Evolutionary conservation across 2,113 vertebrate species (phyloP), one percentile per base, ranked within the genome.

Genomic region (Columba livia): DNA sequence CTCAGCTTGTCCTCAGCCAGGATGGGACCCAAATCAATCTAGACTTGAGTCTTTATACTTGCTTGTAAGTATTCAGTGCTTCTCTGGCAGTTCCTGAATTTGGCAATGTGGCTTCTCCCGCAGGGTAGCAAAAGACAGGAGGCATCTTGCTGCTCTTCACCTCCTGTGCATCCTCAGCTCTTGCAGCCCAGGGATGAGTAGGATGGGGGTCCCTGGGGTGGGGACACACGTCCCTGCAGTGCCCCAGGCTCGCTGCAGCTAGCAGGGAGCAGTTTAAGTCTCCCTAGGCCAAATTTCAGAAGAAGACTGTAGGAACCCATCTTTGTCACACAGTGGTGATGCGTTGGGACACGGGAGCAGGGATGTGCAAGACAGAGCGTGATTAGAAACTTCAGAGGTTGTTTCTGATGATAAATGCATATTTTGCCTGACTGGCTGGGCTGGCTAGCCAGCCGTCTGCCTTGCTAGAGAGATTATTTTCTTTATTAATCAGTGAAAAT

Each of bases 131-230:
- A 7, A 61, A 94, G 56, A 14, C 72, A n/a, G 60, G 64, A 61
- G 56, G 72, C 9, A 12, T 8, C 34, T 71, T 23, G 53, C 53
- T 75, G 51, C 78, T 62, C 58, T 61, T 26, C 6, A 10, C 19
- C 12, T 10, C 18, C 9, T 7, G 8, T 12, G 29, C 10, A 2
- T 20, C 32, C 0, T 0, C 7, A 7, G 57, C 1, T 0, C 42
- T 7, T 60, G 60, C 24, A 25, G 2, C 42, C 3, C 0, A 0
- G 28, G 21, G 28, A 19, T 28, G 51, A 23, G 71, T 24, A 2
- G 31, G n/a, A 23, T 5, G 21, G 29, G 51, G 21, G 9, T 44
- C 25, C 23, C 10, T 2, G 7, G 42, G 24, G 4, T 19, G n/a
- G 58, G 65, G 25, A 56, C 57, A 19, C 6, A 25, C 1, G 3